phyloP scores from a whole-genome alignment of 2,888 invertebrate species.

The Synergus laeviventris region DNA sequence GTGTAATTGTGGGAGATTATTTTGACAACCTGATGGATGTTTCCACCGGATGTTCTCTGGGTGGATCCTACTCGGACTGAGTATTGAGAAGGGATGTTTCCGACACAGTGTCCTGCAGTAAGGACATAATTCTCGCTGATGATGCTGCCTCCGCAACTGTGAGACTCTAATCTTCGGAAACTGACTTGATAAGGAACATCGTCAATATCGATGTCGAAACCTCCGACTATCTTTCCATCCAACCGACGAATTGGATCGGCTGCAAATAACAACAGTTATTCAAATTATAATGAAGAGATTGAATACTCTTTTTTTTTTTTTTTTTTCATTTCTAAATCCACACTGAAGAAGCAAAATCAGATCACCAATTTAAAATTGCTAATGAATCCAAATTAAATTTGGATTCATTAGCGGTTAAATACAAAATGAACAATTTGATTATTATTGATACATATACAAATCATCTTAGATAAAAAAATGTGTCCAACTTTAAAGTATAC shows the following conservation, averaged over 20 bases:
- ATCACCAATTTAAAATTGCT: too few species aligned
- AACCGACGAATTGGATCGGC: not conserved
- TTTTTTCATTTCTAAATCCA: too few species aligned
- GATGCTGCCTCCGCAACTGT: conserved; percentile 78
- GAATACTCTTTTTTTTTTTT: too few species aligned
- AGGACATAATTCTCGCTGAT: conserved; percentile 76
- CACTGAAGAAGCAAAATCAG: too few species aligned
- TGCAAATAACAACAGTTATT: not conserved
- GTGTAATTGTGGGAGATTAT: conserved; percentile 76
- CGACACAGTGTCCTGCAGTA: conserved; percentile 80
- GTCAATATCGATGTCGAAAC: conserved; percentile 75
- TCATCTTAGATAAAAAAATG: too few species aligned
- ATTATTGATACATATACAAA: too few species aligned
- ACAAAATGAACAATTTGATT: too few species aligned
- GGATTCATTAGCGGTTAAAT: too few species aligned
- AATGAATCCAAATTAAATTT: too few species aligned
- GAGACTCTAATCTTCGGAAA: conserved; percentile 68
- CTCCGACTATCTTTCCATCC: conserved; percentile 74
- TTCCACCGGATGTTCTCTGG: conserved; percentile 76
- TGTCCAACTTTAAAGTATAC: too few species aligned
- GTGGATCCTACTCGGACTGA: conserved; percentile 78
- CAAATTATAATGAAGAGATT: too few species aligned
- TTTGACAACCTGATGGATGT: conserved; percentile 75
- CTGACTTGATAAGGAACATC: conserved; percentile 78
- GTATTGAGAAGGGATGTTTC: not conserved